Percentiles rank a stretch among this genome's conserved stretches.
These are phyloP conservation scores for Listronotus oregonensis DNA, from an alignment of 1,140 invertebrate genomes.

Conservation along the genomic window DNA sequence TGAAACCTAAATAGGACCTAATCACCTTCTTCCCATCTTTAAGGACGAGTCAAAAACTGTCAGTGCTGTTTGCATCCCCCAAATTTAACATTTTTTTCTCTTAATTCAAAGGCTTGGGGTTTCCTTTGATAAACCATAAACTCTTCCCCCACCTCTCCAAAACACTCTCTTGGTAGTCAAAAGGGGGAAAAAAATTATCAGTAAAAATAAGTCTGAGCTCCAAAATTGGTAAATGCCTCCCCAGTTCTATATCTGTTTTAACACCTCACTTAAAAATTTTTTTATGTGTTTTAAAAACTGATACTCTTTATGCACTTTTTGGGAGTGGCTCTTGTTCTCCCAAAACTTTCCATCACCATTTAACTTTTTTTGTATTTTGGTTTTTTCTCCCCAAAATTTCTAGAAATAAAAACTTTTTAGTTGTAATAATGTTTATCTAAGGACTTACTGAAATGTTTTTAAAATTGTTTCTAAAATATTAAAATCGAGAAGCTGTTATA, in stretches of 20 bases:
- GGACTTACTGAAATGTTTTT: no score
- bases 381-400: background rate
- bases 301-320: slow-evolving; percentile 61
- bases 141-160: slow-evolving; percentile 92
- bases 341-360: background rate
- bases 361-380: background rate
- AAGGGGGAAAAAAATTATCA: slow-evolving; percentile 82
- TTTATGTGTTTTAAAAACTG: slow-evolving; percentile 72
- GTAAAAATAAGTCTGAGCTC: slow-evolving; percentile 86
- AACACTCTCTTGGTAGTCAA: slow-evolving; percentile 98
- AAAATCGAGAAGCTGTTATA: no score
- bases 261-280: slow-evolving; percentile 71
- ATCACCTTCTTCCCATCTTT: slow-evolving; percentile 90
- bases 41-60: slow-evolving; percentile 91
- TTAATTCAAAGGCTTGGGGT: slow-evolving; percentile 90
- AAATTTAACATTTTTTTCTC: slow-evolving; percentile 87
- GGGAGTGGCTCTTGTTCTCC: background rate
- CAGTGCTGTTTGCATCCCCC: slow-evolving; percentile 97
- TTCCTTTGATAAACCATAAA: slow-evolving; percentile 93
- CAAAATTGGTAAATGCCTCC: slow-evolving; percentile 91
- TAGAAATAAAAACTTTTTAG: no score
- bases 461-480: no score
- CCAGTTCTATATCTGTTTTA: slow-evolving; percentile 80
- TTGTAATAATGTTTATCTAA: no score
- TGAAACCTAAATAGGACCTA: slow-evolving; percentile 99